Evolutionary conservation across 2,888 invertebrate genomes (phyloP), one percentile per base, ranked within the genome.

Genomic region (Ceramica pisi): DNA sequence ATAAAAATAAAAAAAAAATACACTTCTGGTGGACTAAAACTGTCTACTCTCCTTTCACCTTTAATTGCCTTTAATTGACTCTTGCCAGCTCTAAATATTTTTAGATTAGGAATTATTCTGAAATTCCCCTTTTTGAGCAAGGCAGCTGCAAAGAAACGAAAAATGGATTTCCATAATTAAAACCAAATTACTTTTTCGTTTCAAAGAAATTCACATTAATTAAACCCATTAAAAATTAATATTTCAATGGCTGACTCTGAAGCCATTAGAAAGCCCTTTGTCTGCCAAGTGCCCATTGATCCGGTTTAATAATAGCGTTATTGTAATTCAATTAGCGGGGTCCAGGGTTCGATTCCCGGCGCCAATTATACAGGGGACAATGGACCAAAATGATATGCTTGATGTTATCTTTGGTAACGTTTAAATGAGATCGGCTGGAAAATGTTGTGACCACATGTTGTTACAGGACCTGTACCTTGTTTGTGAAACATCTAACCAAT

Each of bases 251-350:
- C 67, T 67, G 56, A 48, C 60, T 70, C 60, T 65, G 62, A 44
- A 55, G 66, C 84, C 68, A 84, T 80, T 82, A 84, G 74, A 66
- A 41, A 59, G 68, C 69, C 75, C 78, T 83, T 81, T 87, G 88
- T 87, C 82, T 80, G 63, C 72, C 69, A 71, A 83, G 71, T 70
- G 72, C 73, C 79, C 80, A 85, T 85, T 83, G 81, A 80, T 80
- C 65, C 72, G 76, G 67, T 67, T 66, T 72, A 86, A 87, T 87
- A 88, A 88, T 88, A 88, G 86, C 78, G 81, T 87, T 88, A 89
- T 89, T 88, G 89, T 90, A 82, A 90, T 89, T 87, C 85, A 89
- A 90, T 90, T 89, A 90, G 84, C 78, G 73, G 70, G 72, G 79
- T 67, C 75, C 75, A 63, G 86, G 80, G 86, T 88, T 89, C 86